These are phyloP conservation scores for Ctenochaetus hawaiiensis DNA, from an alignment of 2,797 vertebrate genomes.

Conservation along the genomic window DNA sequence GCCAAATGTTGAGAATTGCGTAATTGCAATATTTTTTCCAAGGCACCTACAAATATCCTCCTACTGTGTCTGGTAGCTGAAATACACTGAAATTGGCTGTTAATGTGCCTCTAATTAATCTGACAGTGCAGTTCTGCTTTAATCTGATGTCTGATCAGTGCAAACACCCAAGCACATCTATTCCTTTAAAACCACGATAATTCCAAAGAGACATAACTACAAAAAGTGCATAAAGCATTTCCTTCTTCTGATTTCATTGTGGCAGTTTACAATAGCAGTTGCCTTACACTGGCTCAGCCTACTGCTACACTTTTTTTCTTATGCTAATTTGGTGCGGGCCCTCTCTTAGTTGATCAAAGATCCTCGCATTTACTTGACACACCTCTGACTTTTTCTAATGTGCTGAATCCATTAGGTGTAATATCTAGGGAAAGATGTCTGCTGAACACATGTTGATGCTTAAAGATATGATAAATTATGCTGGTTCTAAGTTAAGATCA, in stretches of 20 bases:
- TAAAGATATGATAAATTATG: neutral
- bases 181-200: neutral
- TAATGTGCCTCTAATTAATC: neutral
- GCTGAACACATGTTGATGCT: neutral
- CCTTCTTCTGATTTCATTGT: neutral
- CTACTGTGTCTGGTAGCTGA: neutral
- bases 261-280: neutral
- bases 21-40: neutral
- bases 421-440: neutral
- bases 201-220: neutral
- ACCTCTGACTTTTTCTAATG: neutral
- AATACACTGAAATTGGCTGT: neutral
- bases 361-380: no score
- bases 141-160: neutral
- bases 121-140: neutral
- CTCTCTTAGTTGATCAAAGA: neutral
- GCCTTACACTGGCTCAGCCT: neutral
- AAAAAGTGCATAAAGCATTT: no score
- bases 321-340: neutral
- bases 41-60: no score
- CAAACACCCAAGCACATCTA: neutral
- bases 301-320: neutral
- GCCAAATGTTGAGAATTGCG: neutral
- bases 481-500: neutral
- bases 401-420: neutral